Percentiles rank a stretch among this genome's conserved stretches.
Conservation (phyloP, 1,140 invertebrate genomes). For the Ylistrum balloti region DNA sequence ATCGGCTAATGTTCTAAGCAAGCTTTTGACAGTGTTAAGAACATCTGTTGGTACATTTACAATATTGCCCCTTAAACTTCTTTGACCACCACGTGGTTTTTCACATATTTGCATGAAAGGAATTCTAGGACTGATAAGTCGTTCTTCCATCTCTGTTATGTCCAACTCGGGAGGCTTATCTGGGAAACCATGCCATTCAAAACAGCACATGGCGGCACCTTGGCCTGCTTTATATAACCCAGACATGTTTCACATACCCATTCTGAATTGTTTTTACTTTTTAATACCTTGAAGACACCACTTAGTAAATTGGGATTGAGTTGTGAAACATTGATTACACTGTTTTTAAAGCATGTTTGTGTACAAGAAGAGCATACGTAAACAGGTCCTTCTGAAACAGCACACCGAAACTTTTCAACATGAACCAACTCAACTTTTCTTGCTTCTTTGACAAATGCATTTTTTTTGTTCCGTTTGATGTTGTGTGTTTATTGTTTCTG, state of each 20-base stretch:
- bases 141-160: slow-evolving; percentile 58
- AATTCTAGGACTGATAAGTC: slow-evolving; percentile 55
- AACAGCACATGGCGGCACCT: slow-evolving; percentile 56
- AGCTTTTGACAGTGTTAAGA: slow-evolving; percentile 45
- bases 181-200: slow-evolving; percentile 61
- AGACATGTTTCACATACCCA: slow-evolving; percentile 56
- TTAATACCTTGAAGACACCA: slow-evolving; percentile 29
- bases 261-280: not conserved
- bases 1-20: slow-evolving; percentile 48
- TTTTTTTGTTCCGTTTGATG: too few species aligned
- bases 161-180: slow-evolving; percentile 55
- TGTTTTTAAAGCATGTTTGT: slow-evolving; percentile 58
- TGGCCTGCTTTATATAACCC: slow-evolving; percentile 41
- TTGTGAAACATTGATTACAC: slow-evolving; percentile 46
- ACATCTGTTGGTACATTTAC: slow-evolving; percentile 60
- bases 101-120: slow-evolving; percentile 65
- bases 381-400: not conserved
- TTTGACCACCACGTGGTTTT: slow-evolving; percentile 55
- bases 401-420: not conserved
- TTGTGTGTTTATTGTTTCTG: too few species aligned
- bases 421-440: too few species aligned
- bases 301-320: not conserved
- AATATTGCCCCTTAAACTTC: slow-evolving; percentile 52
- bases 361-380: slow-evolving; percentile 51
- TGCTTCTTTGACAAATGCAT: too few species aligned